These are phyloP conservation scores for Nomada fabriciana DNA, from an alignment of 2,888 invertebrate species.

Conservation along the genomic window DNA sequence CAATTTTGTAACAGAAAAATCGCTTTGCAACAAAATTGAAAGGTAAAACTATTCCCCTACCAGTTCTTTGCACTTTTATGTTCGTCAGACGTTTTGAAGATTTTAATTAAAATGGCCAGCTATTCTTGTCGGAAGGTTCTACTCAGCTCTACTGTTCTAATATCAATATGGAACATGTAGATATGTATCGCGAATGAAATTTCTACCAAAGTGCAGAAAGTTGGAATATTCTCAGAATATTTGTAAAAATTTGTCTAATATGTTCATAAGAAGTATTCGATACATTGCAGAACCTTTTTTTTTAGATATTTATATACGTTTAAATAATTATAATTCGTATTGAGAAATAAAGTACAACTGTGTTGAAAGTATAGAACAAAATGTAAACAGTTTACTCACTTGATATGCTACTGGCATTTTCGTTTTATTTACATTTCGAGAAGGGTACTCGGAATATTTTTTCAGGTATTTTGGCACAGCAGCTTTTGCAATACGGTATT, in stretches of 20 bases:
- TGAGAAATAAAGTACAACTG: not conserved
- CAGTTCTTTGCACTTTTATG: not conserved
- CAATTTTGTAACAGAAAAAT: too few species aligned
- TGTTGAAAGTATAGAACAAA: not conserved
- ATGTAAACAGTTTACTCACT: not conserved
- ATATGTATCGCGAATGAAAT: too few species aligned
- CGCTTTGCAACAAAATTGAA: not conserved
- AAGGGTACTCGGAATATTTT: not conserved
- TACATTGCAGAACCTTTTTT: not conserved
- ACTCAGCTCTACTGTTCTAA: too few species aligned
- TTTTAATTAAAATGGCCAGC: not conserved
- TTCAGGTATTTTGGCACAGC: not conserved
- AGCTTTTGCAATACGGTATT: not conserved
- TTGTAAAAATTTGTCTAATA: too few species aligned
- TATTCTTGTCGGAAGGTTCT: not conserved
- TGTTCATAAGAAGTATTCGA: too few species aligned
- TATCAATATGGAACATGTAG: too few species aligned
- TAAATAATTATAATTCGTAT: too few species aligned
- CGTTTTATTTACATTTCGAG: slow-evolving; percentile 6
- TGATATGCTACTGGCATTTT: not conserved
- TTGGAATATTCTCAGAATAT: too few species aligned
- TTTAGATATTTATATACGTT: not conserved
- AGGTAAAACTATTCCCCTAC: not conserved
- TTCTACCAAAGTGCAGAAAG: too few species aligned
- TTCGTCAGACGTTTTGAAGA: not conserved